Conservation (phyloP, 1,140 invertebrate species). For the Chelonus insularis region DNA sequence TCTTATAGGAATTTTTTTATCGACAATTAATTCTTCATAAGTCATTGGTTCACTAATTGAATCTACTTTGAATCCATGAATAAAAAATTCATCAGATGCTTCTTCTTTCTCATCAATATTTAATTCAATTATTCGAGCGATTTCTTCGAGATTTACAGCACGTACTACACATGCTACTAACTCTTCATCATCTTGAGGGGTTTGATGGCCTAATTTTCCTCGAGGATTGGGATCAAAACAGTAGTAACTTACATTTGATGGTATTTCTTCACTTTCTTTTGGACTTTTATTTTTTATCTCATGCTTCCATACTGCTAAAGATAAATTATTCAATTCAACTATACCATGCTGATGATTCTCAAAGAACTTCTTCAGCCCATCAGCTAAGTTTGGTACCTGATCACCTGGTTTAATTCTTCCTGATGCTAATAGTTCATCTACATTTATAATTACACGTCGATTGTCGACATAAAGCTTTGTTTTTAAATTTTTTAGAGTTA, state of each 20-base stretch:
- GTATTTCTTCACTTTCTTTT: neutral
- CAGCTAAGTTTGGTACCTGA: conserved; percentile 30
- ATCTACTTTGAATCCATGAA: conserved; percentile 43
- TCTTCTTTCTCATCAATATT: conserved; percentile 25
- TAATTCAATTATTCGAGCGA: conserved; percentile 35
- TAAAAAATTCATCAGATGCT: conserved; percentile 34
- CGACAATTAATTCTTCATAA: conserved; percentile 45
- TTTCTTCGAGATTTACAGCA: conserved; percentile 29
- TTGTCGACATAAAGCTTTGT: conserved; percentile 44
- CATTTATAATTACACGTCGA: conserved; percentile 39
- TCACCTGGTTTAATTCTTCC: conserved; percentile 31
- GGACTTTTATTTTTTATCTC: conserved; percentile 35
- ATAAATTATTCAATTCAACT: conserved; percentile 36
- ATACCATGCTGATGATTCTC: conserved; percentile 41
- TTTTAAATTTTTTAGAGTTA: conserved; percentile 38
- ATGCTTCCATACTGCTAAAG: conserved; percentile 44
- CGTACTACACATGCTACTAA: conserved; percentile 40
- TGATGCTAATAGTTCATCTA: conserved; percentile 40
- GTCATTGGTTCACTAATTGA: conserved; percentile 39
- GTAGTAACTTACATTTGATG: conserved; percentile 44
- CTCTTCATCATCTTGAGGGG: conserved; percentile 21
- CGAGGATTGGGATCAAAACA: conserved; percentile 44
- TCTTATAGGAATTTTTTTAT: conserved; percentile 37
- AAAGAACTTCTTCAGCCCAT: conserved; percentile 42
- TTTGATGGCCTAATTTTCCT: conserved; percentile 24